These are phyloP conservation scores for Baryphthengus martii DNA, from an alignment of 2,113 vertebrate genomes.

Conservation along the genomic window DNA sequence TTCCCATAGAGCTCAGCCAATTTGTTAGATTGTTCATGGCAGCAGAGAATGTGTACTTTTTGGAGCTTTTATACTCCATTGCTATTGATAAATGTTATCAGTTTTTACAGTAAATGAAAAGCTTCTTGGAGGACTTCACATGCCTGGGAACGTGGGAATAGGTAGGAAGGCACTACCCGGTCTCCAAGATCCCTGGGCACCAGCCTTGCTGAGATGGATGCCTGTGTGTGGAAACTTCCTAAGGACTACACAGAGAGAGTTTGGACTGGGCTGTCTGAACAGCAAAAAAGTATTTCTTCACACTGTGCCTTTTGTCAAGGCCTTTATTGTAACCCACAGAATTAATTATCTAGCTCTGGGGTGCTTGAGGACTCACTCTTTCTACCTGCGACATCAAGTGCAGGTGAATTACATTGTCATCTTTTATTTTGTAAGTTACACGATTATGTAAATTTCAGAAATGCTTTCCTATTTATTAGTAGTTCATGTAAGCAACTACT, in stretches of 20 bases:
- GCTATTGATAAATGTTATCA: not conserved
- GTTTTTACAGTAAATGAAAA: not conserved
- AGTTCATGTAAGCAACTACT: not conserved
- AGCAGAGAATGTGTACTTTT: not conserved
- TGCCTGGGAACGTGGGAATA: not conserved
- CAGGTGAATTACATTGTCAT: not conserved
- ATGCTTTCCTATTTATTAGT: not conserved
- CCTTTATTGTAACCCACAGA: not conserved
- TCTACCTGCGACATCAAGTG: not conserved
- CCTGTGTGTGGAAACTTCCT: not conserved
- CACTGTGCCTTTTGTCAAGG: not conserved
- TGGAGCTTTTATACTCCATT: not conserved
- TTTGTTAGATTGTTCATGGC: not conserved
- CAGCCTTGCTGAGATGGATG: not conserved
- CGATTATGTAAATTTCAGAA: not conserved
- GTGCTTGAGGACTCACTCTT: not conserved
- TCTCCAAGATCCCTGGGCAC: not conserved
- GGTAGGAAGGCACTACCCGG: not conserved
- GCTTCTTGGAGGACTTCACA: not conserved
- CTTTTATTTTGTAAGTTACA: not conserved
- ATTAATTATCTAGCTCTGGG: not conserved
- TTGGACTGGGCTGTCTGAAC: not conserved
- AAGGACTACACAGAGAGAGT: not conserved
- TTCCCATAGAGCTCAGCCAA: slow-evolving; percentile 21
- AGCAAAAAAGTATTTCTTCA: not conserved